Evolutionary conservation across 2,113 vertebrate genomes (phyloP).

Genomic region (Rostratula benghalensis): DNA sequence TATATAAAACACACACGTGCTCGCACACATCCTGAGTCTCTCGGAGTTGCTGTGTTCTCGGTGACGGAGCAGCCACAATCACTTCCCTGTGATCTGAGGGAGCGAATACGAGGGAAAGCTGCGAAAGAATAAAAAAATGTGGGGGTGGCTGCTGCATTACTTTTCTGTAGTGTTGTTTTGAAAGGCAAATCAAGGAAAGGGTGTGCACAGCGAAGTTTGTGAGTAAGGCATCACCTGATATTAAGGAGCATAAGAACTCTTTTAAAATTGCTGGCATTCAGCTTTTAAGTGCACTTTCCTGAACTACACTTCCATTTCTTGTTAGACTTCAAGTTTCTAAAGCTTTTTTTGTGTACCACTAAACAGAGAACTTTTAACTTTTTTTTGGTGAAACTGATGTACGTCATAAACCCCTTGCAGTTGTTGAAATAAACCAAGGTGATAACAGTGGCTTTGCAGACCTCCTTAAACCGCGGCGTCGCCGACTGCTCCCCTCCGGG

Average conservation of each 20-base stretch:
- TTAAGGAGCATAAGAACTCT: conserved; percentile 47
- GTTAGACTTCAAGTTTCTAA: conserved; percentile 78
- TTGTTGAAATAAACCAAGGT: conserved; percentile 68
- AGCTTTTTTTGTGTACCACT: conserved; percentile 77
- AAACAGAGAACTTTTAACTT: conserved; percentile 71
- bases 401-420: conserved; percentile 48
- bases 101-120: conserved; percentile 27
- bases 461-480: neutral
- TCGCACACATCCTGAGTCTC: conserved; percentile 32
- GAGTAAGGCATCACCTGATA: conserved; percentile 45
- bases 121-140: neutral
- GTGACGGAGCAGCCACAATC: conserved; percentile 58
- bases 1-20: conserved; percentile 51
- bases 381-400: conserved; percentile 66
- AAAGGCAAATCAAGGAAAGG: neutral
- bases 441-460: conserved; percentile 44
- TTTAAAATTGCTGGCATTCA: conserved; percentile 77
- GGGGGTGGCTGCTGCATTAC: conserved; percentile 8
- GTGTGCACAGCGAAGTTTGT: conserved; percentile 7
- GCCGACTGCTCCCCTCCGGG: neutral
- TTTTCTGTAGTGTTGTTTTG: neutral
- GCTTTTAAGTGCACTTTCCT: conserved; percentile 85
- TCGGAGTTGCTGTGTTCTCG: conserved; percentile 41
- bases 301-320: conserved; percentile 76
- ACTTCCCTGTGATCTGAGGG: neutral